These are phyloP conservation scores for Saturnia japonica DNA, from an alignment of 2,888 invertebrate genomes.

Conservation along the genomic window DNA sequence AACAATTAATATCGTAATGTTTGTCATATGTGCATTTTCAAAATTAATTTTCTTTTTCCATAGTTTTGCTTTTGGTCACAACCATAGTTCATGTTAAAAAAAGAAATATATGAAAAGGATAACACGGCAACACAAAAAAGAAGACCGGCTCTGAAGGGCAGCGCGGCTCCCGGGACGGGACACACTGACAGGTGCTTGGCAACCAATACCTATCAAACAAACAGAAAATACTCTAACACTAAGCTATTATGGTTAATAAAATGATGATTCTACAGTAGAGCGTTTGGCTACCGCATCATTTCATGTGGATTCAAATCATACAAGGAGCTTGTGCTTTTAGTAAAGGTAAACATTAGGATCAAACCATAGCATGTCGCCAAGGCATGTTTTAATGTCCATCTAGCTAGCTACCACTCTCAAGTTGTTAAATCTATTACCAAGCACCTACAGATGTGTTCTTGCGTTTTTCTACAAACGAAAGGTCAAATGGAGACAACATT, in stretches of 20 bases:
- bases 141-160: background rate
- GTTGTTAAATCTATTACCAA: background rate
- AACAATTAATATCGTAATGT: background rate
- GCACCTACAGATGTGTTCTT: background rate
- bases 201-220: background rate
- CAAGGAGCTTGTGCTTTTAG: background rate
- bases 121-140: background rate
- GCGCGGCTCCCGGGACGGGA: background rate
- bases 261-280: background rate
- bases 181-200: background rate
- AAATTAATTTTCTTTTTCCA: no score
- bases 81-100: background rate
- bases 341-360: background rate
- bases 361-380: background rate
- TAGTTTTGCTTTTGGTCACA: background rate
- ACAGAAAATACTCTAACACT: background rate
- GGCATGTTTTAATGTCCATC: no score
- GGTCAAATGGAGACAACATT: no score
- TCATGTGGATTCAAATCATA: background rate
- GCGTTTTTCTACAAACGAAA: no score
- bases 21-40: no score
- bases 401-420: background rate
- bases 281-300: background rate
- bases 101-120: background rate
- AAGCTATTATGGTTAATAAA: background rate